These are phyloP conservation scores for Chydorus sphaericus DNA, from an alignment of 2,888 invertebrate genomes.

Conservation along the genomic window DNA sequence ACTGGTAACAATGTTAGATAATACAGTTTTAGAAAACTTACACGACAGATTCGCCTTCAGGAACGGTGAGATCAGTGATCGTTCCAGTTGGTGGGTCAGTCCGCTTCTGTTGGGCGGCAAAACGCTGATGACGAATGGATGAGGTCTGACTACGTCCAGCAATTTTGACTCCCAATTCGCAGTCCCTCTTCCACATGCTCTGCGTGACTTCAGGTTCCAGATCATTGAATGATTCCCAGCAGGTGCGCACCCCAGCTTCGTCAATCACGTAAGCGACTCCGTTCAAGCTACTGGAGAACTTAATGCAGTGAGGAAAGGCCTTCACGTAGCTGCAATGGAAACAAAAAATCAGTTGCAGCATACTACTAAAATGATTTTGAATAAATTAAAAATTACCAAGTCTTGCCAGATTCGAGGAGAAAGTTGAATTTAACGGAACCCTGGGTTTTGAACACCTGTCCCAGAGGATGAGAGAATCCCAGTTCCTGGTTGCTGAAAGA, in stretches of 20 bases:
- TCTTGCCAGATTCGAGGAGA: not conserved
- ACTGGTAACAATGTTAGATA: no score
- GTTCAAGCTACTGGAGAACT: not conserved
- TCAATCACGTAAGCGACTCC: constrained; percentile 1
- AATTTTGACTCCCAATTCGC: no score
- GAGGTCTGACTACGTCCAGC: no score
- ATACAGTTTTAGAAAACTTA: no score
- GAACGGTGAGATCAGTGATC: no score
- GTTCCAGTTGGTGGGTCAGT: no score
- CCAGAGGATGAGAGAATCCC: not conserved
- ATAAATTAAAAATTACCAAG: not conserved
- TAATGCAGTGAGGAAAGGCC: not conserved
- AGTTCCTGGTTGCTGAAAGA: not conserved
- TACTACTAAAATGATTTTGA: not conserved
- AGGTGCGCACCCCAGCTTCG: constrained; percentile 3
- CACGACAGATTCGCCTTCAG: no score
- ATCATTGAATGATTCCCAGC: constrained; percentile 3
- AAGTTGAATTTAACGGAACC: not conserved
- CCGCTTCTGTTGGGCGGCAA: no score
- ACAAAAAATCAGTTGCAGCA: not conserved
- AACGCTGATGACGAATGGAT: no score
- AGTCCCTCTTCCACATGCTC: no score
- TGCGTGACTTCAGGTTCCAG: no score
- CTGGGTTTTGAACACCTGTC: not conserved
- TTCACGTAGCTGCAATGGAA: not conserved